Percentiles rank a stretch among this genome's conserved stretches.
Evolutionary conservation across 2,797 vertebrate species (phyloP).

Genomic region (Sylvia borin): DNA sequence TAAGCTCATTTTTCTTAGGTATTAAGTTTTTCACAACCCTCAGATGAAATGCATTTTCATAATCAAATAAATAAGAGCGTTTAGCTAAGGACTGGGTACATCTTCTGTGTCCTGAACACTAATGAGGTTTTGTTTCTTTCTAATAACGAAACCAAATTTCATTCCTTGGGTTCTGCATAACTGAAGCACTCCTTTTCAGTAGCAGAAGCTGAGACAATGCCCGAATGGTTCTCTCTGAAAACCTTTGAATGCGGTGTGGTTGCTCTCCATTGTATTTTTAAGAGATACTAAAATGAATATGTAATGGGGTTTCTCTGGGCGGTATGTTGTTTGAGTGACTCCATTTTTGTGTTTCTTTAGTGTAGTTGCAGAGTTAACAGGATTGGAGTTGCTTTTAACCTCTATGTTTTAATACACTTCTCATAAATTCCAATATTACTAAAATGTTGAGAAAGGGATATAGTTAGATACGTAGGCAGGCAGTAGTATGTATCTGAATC

Average conservation of each 20-base stretch:
- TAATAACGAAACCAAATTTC: background rate
- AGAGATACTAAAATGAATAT: background rate
- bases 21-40: background rate
- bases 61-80: background rate
- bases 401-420: background rate
- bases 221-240: background rate
- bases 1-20: background rate
- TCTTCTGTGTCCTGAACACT: background rate
- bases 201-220: background rate
- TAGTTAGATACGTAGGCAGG: background rate
- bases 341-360: background rate
- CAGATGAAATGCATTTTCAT: background rate
- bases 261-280: background rate
- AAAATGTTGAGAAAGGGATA: background rate
- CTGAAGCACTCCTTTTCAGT: background rate
- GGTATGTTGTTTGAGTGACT: background rate
- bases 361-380: background rate
- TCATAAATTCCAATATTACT: background rate
- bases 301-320: accelerated
- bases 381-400: background rate
- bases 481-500: background rate
- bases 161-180: background rate
- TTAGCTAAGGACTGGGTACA: background rate
- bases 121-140: background rate
- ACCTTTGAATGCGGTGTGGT: background rate